These are phyloP conservation scores for Prinia subflava DNA, from an alignment of 2,113 vertebrate species.

Conservation along the genomic window DNA sequence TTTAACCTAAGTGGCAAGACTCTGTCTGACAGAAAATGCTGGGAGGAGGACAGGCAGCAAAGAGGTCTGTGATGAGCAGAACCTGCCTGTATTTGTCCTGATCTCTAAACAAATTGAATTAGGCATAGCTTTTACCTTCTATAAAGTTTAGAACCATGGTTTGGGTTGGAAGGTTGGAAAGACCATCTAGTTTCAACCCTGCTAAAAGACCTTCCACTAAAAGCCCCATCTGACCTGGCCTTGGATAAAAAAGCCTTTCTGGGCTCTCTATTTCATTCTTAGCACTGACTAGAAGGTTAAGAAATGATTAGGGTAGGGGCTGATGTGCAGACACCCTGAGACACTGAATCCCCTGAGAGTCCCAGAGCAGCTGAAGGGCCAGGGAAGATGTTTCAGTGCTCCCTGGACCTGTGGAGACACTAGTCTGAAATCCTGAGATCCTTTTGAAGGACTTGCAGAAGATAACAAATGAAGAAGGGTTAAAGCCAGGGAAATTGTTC, in stretches of 20 bases:
- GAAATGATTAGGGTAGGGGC: not conserved
- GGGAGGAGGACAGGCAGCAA: not conserved
- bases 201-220: not conserved
- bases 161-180: not conserved
- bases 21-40: constrained; percentile 3
- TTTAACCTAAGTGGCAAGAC: not conserved
- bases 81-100: not conserved
- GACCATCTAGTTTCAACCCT: not conserved
- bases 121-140: not conserved
- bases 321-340: not conserved
- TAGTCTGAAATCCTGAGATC: not conserved
- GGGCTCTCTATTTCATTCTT: not conserved
- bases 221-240: not conserved
- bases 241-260: not conserved
- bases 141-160: not conserved
- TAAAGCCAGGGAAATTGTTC: not conserved
- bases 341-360: not conserved
- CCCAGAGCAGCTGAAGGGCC: not conserved
- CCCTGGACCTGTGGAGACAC: not conserved
- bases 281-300: not conserved
- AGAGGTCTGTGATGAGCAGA: not conserved
- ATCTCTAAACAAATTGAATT: not conserved
- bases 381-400: not conserved
- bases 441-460: not conserved
- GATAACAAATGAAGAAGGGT: not conserved